Evolutionary conservation across 2,888 invertebrate genomes (phyloP), one percentile per base, ranked within the genome.

Genomic region (Cephus pygmeus): DNA sequence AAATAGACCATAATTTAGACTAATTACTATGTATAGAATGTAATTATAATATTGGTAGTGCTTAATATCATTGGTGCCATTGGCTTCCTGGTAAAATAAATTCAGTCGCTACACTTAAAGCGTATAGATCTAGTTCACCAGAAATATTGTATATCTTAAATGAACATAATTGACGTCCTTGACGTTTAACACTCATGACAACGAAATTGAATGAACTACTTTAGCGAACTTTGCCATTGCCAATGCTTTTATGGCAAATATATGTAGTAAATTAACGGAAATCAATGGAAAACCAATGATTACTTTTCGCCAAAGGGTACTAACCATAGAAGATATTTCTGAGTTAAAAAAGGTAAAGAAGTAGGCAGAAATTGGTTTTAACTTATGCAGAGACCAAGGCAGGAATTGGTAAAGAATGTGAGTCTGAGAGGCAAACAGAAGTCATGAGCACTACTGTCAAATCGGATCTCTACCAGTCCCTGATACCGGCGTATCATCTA

Each of bases 401-500:
- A 33, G 9, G 9, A 33, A 71, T 11, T 34, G 31, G 12, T 31
- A 71, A 71, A 31, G 34, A 34, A 71, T 31, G 71, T 71, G 71
- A 31, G 34, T 23, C 71, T 9, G 71, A 23, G 23, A 56, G 56
- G 6, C 23, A 56, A 56, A 56, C 71, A 33, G 71, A 73, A 75
- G 81, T 71, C 35, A 84, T 82, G 82, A 79, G 15, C 33, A 83
- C 76, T 73, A 75, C 80, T 15, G 71, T 81, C 15, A 85, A 83
- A 69, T 86, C 87, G 1, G 89, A 90, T 83, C 82, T 91, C 11
- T 89, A 87, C 73, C 83, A 86, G 73, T 88, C 88, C 0, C 82
- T 91, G 4, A 82, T 83, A n/a, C 91, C 91, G 3, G 86, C 90
- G 69, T 91, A 90, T 81, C 83, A 89, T 77, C 75, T 91, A 12